phyloP scores from a whole-genome alignment of 2,113 vertebrate genomes.

The Cathartes aura region DNA sequence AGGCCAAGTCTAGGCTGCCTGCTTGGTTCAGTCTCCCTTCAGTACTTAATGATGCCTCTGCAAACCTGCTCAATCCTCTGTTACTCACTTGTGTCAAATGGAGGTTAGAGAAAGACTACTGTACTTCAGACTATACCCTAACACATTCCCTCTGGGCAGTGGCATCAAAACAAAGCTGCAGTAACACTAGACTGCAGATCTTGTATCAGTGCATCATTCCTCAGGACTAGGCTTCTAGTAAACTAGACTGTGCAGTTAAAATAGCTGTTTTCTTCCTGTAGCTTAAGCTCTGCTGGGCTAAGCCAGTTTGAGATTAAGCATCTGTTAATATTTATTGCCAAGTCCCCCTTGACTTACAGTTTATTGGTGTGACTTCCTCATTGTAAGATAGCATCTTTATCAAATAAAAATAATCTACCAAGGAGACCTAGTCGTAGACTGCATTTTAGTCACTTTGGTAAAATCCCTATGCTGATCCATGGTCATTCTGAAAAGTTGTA shows the following conservation, averaged over 20 bases:
- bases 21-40: neutral
- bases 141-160: neutral
- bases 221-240: neutral
- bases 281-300: neutral
- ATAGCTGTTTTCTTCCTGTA: neutral
- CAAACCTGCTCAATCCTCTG: neutral
- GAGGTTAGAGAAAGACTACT: neutral
- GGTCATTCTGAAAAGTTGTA: neutral
- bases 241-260: neutral
- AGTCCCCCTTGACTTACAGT: neutral
- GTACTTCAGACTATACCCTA: neutral
- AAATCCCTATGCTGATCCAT: neutral
- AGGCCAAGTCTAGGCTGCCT: neutral
- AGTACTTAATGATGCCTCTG: neutral
- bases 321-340: neutral
- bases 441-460: neutral
- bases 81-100: neutral
- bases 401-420: neutral
- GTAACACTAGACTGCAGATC: neutral
- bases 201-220: neutral
- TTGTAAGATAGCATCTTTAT: neutral
- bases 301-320: neutral
- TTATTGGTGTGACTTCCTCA: neutral
- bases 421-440: neutral
- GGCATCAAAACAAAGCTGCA: neutral